Evolutionary conservation across 2,888 invertebrate genomes (phyloP).

Genomic region (Drosophila lutescens): DNA sequence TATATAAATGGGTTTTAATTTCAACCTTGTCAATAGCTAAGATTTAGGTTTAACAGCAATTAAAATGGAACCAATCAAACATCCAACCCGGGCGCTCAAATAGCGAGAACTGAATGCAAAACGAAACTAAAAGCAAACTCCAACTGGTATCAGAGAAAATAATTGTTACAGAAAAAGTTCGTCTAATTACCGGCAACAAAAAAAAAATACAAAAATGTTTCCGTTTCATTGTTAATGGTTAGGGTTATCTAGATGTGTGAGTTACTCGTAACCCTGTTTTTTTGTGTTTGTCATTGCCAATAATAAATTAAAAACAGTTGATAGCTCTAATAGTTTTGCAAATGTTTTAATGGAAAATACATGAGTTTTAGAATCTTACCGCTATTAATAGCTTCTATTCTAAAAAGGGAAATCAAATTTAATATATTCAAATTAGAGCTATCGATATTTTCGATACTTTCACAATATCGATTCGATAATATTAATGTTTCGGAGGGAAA

Average conservation of each 20-base stretch:
- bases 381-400: too few relatives aligned
- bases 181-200: conserved; percentile 10
- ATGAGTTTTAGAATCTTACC: background rate
- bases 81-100: background rate
- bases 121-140: conserved; percentile 6
- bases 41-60: background rate
- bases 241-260: conserved; percentile 25
- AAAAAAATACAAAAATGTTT: conserved; percentile 10
- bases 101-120: conserved; percentile 6
- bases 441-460: too few relatives aligned
- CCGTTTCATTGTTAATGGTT: conserved; percentile 27
- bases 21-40: background rate
- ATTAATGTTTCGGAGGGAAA: too few relatives aligned
- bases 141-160: conserved; percentile 14
- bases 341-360: background rate
- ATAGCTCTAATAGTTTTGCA: conserved; percentile 4
- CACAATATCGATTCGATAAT: too few relatives aligned
- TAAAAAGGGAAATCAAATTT: too few relatives aligned
- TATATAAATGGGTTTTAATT: background rate
- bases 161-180: conserved; percentile 26
- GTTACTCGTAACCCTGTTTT: conserved; percentile 16
- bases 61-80: background rate
- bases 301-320: conserved; percentile 18
- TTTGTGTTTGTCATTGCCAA: conserved; percentile 22
- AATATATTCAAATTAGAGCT: too few relatives aligned